Evolutionary conservation across 1,140 invertebrate species (phyloP).

Genomic region (Drosophila navojoa): DNA sequence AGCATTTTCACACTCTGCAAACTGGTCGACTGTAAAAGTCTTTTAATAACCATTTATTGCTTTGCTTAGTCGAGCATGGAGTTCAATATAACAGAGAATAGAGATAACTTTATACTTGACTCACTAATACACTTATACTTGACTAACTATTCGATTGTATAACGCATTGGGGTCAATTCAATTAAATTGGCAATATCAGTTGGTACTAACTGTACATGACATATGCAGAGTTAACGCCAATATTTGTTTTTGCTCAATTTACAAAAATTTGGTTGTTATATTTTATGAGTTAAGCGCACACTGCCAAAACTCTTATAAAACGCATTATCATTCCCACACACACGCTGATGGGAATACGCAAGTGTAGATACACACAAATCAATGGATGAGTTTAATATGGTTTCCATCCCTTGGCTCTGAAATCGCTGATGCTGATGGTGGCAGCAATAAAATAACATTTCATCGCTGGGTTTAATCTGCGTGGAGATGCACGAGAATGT

Average conservation of each 20-base stretch:
- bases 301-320: neutral
- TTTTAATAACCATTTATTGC: too few relatives aligned
- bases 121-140: too few relatives aligned
- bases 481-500: neutral
- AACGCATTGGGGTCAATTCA: too few relatives aligned
- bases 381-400: too few relatives aligned
- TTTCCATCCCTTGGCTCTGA: constrained; percentile 22
- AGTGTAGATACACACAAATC: neutral
- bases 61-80: too few relatives aligned
- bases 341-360: neutral
- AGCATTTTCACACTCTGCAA: neutral
- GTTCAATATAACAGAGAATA: too few relatives aligned
- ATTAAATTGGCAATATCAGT: too few relatives aligned
- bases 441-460: constrained; percentile 72
- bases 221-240: too few relatives aligned
- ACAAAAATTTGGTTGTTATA: neutral
- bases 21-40: neutral
- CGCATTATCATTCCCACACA: neutral
- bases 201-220: too few relatives aligned
- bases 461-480: constrained; percentile 31
- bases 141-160: too few relatives aligned
- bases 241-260: too few relatives aligned
- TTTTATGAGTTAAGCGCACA: neutral
- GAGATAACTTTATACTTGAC: too few relatives aligned
- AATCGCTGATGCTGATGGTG: constrained; percentile 33